Base-by-base conservation (phyloP, 2,113 vertebrate genomes). In the Ochotona princeps region DNA sequence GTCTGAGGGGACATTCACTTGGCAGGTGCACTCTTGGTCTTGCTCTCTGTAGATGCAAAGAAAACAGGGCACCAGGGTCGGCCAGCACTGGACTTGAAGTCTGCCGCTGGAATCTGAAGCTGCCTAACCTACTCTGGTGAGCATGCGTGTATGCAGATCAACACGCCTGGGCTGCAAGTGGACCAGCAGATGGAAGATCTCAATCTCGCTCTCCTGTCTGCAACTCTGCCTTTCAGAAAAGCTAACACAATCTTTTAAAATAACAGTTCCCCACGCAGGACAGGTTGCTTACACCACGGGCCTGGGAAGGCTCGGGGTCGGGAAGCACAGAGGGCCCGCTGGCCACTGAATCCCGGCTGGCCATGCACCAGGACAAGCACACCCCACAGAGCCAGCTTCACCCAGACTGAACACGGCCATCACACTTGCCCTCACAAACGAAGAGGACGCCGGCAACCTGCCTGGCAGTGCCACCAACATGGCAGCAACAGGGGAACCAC, bases 391-490 rank as follows among this genome's bases (percentile, higher is more conserved):
- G 78, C 63, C 72, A 0, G 35, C 54, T 90, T 65, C 78, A 49
- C 32, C 79, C 61, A 38, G n/a, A 93, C 80, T 78, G 54, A 90
- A 28, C 6, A 32, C 89, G 13, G 78, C 35, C 85, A 78, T 32
- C 63, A 81, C 66, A 76, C 65, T 87, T 21, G 9, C 47, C 94
- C 65, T 82, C 86, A 74, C 75, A 95, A 84, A 76, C 32, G 20
- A 78, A 96, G 51, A 72, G 3, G 54, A 93, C 51, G 65, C 35
- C 23, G 74, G 76, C 30, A 30, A 76, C 66, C 12, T 74, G 51
- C 60, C 54, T 80, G 70, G 73, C 11, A 70, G 20, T 1, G 8
- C 91, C 49, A 72, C 28, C 25, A 28, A 76, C 14, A 17, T 8
- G 38, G 44, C 88, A 80, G 49, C 63, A 13, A 38, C 61, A 83